Evolutionary conservation across 2,113 vertebrate genomes (phyloP).

Genomic region (Colaptes auratus): DNA sequence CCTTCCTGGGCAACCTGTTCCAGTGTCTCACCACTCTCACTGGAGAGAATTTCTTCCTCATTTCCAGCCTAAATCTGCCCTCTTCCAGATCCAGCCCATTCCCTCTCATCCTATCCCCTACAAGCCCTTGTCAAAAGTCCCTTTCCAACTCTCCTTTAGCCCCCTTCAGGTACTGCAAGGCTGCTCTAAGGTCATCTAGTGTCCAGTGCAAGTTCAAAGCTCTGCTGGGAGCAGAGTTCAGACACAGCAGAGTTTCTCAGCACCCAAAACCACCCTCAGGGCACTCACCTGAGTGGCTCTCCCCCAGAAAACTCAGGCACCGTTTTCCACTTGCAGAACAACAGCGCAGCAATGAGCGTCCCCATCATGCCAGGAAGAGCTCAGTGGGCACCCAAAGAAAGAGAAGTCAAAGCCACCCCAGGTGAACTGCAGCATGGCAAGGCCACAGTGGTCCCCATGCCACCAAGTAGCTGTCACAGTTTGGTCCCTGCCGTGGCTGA

Average conservation of each 20-base stretch:
- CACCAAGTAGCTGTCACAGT: accelerated
- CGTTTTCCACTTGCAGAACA: not conserved
- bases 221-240: not conserved
- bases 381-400: not conserved
- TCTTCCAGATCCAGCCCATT: too few relatives aligned
- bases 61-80: too few relatives aligned
- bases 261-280: accelerated
- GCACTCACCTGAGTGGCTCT: not conserved
- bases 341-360: not conserved
- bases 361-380: not conserved
- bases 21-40: too few relatives aligned
- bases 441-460: accelerated
- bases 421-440: not conserved
- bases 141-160: too few relatives aligned
- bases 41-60: too few relatives aligned
- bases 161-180: too few relatives aligned
- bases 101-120: too few relatives aligned
- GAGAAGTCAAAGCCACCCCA: not conserved
- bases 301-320: not conserved
- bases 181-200: not conserved
- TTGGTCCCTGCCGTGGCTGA: not conserved
- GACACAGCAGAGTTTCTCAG: accelerated
- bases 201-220: not conserved
- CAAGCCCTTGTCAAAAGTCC: too few relatives aligned
- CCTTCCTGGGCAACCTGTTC: too few relatives aligned